Percentiles rank a stretch among this genome's conserved stretches.
Evolutionary conservation across 2,113 vertebrate genomes (phyloP).

Genomic region (Cyphomyrus plagiostoma): DNA sequence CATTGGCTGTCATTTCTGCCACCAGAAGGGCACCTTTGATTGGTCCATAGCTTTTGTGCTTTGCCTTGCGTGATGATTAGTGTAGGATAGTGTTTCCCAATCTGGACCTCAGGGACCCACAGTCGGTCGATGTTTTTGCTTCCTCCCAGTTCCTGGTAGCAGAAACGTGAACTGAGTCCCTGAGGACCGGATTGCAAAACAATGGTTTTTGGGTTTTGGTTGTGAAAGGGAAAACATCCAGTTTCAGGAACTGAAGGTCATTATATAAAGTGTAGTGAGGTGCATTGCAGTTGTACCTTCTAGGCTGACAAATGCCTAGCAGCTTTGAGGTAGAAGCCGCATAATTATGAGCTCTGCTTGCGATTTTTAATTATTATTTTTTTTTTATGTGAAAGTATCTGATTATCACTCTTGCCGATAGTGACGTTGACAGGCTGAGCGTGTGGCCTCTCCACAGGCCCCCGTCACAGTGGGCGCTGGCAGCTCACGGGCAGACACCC

Average conservation of each 20-base stretch:
- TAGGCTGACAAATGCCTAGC: background rate
- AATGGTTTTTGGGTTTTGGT: background rate
- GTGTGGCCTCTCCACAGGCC: conserved; percentile 12
- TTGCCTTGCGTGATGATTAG: background rate
- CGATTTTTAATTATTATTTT: too few species aligned
- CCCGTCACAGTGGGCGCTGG: conserved; percentile 48
- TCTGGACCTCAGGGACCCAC: background rate
- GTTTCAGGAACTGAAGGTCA: background rate
- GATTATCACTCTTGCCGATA: background rate
- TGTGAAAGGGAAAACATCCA: background rate
- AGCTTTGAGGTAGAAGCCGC: background rate
- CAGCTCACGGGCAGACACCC: conserved; percentile 62
- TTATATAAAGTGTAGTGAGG: background rate
- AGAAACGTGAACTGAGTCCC: background rate
- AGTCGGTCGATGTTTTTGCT: background rate
- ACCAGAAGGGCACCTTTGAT: background rate
- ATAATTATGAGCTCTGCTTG: background rate
- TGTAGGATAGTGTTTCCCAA: background rate
- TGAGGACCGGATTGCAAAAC: background rate
- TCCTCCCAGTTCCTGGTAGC: background rate
- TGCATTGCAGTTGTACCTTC: background rate
- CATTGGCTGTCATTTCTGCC: background rate
- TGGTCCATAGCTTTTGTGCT: background rate
- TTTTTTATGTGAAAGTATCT: background rate
- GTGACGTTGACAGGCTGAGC: background rate